Conservation (phyloP, 2,888 invertebrate species). For the Phalangium opilio region DNA sequence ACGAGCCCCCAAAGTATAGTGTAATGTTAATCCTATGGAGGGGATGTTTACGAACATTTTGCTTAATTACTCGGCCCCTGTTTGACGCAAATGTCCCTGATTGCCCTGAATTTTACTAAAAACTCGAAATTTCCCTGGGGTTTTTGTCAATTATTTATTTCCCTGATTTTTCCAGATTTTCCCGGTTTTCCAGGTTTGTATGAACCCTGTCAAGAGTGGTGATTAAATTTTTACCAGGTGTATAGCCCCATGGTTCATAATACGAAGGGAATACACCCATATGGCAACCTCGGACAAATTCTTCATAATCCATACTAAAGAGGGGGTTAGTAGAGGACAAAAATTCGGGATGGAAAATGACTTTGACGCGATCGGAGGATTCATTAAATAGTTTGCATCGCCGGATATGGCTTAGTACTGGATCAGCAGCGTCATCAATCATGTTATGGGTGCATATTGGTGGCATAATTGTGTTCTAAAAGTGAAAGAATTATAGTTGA, state of each 20-base stretch:
- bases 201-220: too few species aligned
- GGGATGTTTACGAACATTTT: too few species aligned
- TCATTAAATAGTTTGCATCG: constrained; percentile 90
- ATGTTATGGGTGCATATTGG: constrained; percentile 98
- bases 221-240: constrained; percentile 49
- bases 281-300: constrained; percentile 97
- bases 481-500: too few species aligned
- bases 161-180: too few species aligned
- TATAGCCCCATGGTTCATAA: constrained; percentile 99
- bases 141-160: too few species aligned
- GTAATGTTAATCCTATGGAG: too few species aligned
- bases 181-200: too few species aligned
- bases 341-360: constrained; percentile 81
- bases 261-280: constrained; percentile 98
- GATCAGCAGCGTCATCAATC: constrained; percentile 70
- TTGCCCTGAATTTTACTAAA: too few species aligned
- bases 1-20: too few species aligned
- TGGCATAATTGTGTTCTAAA: constrained; percentile 69
- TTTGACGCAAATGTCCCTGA: too few species aligned
- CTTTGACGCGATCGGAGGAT: constrained; percentile 84
- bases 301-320: constrained; percentile 95
- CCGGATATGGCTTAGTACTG: constrained; percentile 68
- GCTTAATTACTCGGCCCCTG: too few species aligned
- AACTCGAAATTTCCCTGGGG: too few species aligned
- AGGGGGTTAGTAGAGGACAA: constrained; percentile 91